Base-by-base conservation (phyloP, 2,888 invertebrate species). In the Lamellibrachia satsuma region DNA sequence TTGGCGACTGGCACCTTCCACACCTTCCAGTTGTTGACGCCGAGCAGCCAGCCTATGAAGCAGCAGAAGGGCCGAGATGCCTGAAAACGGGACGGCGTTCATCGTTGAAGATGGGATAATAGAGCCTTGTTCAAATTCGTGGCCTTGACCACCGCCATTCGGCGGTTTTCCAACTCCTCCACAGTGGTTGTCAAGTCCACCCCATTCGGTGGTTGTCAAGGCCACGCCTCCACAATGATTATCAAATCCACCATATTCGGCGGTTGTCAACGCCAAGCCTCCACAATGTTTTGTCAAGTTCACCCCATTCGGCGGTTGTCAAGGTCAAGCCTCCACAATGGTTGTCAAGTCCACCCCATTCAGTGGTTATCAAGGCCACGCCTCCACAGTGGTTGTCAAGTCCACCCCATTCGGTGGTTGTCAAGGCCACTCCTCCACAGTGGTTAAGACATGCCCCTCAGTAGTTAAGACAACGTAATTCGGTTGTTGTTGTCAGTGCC, bases 1-100 rank as follows among this genome's bases (percentile, higher is more conserved):
- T 94, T 94, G 4, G 94, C 93, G 2, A 94, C 95, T 90, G 94
- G 94, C 7, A 95, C 94, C 9, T 94, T 93, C 95, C 95, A 95
- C 51, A 94, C 92, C 90, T 93, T 92, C 95, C 95, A 91, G 27
- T 93, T 92, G 75, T 75, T n/a, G 75, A 22, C 0, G 75, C 22
- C 75, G 15, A 75, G 22, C 75, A 75, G 22, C 75, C 22, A 22
- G 75, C 75, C 75, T 22, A 75, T 11, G 22, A 75, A 75, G 75
- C n/a, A 22, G 75, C 75, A 75, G 15, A 75, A 75, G 2, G 75
- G 75, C 6, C 75, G 75, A 15, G 4, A 75, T 22, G 75, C 75
- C 75, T 75, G 75, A 15, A 75, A 15, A 75, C 55, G 75, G 22
- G 75, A 75, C 15, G 75, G 3, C 22, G n/a, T 4, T 75, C 75